Conservation (phyloP, 2,113 vertebrate species). For the Neogale vison region DNA sequence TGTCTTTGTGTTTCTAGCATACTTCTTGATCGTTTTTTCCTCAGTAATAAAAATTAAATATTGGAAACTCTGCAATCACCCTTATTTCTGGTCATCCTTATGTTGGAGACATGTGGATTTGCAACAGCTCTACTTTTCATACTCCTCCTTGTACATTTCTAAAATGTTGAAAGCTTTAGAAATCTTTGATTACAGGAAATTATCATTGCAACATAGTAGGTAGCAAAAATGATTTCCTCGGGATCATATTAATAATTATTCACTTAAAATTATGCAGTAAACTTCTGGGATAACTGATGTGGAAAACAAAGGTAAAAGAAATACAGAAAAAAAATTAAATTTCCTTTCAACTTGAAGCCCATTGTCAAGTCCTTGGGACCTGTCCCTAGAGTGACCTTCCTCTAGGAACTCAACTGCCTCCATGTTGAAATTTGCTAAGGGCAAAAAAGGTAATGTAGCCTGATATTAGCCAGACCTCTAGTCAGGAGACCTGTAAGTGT, state of each 20-base stretch:
- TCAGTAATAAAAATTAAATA: neutral
- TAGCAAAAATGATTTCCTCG: neutral
- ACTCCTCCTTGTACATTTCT: neutral
- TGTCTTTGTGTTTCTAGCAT: neutral
- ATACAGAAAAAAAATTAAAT: neutral
- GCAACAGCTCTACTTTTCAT: neutral
- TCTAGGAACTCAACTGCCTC: neutral
- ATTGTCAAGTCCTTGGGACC: neutral
- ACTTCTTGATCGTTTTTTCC: neutral
- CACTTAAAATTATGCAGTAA: neutral
- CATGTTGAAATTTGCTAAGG: neutral
- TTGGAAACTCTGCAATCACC: neutral
- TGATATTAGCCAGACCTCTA: neutral
- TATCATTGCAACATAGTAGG: neutral
- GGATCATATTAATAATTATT: slow-evolving; percentile 25
- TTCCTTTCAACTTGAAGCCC: neutral
- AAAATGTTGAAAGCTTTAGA: neutral
- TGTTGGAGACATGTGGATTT: neutral
- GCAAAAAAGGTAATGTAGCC: neutral
- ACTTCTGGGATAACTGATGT: neutral
- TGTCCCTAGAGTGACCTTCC: neutral
- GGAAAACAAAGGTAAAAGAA: neutral
- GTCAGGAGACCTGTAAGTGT: neutral
- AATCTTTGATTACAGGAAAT: neutral
- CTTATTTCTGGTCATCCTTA: neutral